Conservation (phyloP, 1,140 invertebrate species). For the Aphaenogaster floridana region DNA sequence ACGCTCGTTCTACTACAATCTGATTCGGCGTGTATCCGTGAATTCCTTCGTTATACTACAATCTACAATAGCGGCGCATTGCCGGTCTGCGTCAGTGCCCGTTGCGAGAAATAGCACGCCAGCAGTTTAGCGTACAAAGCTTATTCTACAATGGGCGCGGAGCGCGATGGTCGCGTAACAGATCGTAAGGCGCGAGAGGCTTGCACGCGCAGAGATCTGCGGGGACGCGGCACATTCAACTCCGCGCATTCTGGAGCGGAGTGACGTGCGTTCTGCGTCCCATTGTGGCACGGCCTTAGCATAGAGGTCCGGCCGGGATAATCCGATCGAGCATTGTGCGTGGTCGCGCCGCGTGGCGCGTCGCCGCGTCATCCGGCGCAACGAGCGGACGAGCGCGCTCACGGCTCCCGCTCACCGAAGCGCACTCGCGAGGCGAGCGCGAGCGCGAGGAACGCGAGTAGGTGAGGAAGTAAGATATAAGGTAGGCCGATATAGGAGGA, state of each 20-base stretch:
- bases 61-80: slow-evolving; percentile 29
- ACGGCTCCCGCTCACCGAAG: background rate
- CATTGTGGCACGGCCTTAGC: slow-evolving; percentile 39
- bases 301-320: slow-evolving; percentile 31
- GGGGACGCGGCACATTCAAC: slow-evolving; percentile 29
- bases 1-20: background rate
- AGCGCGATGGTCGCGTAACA: background rate
- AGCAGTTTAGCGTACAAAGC: slow-evolving; percentile 10
- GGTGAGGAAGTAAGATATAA: slow-evolving; percentile 78
- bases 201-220: background rate
- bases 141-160: slow-evolving; percentile 6
- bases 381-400: slow-evolving; percentile 50
- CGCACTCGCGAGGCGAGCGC: background rate
- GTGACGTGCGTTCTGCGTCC: slow-evolving; percentile 41
- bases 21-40: background rate
- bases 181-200: background rate
- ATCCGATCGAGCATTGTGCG: slow-evolving; percentile 52
- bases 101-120: background rate
- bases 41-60: slow-evolving; percentile 37
- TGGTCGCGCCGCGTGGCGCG: slow-evolving; percentile 47
- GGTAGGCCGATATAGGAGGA: slow-evolving; percentile 77
- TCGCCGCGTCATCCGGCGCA: slow-evolving; percentile 64
- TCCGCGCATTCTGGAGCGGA: slow-evolving; percentile 38
- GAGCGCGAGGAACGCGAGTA: slow-evolving; percentile 50
- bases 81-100: background rate